These are phyloP conservation scores for Bombus pyrosoma DNA, from an alignment of 1,140 invertebrate genomes.

Conservation along the genomic window DNA sequence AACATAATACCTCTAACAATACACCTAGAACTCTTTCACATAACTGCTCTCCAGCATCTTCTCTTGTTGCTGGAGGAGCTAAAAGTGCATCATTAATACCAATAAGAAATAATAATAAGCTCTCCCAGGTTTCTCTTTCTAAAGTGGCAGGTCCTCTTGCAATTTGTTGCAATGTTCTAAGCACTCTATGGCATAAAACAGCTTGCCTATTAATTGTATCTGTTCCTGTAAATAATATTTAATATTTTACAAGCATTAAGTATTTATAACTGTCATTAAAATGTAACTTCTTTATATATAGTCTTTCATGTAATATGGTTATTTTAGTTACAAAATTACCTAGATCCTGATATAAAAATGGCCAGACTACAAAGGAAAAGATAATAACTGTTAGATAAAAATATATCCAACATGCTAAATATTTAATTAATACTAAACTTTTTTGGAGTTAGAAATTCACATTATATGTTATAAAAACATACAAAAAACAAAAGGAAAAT, in stretches of 20 bases:
- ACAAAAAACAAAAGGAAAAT: neutral
- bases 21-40: conserved; percentile 97
- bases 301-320: neutral
- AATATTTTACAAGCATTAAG: conserved; percentile 3
- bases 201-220: conserved; percentile 97
- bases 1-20: conserved; percentile 89
- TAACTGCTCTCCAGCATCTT: conserved; percentile 96
- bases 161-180: conserved; percentile 93
- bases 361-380: conserved; percentile 89
- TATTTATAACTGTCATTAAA: neutral
- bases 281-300: neutral
- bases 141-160: conserved; percentile 91
- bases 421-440: neutral
- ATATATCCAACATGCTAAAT: conserved; percentile 3
- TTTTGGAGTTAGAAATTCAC: neutral
- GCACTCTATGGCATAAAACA: conserved; percentile 96
- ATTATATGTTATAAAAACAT: neutral
- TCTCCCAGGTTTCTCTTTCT: conserved; percentile 95
- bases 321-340: conserved; percentile 83
- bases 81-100: conserved; percentile 96
- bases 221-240: conserved; percentile 84
- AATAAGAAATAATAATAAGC: conserved; percentile 93
- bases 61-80: conserved; percentile 95
- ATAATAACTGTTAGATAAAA: conserved; percentile 47
- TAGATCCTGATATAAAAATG: conserved; percentile 93